Evolutionary conservation across 2,113 vertebrate genomes (phyloP), one percentile per base, ranked within the genome.

Genomic region (Lipotes vexillifer): DNA sequence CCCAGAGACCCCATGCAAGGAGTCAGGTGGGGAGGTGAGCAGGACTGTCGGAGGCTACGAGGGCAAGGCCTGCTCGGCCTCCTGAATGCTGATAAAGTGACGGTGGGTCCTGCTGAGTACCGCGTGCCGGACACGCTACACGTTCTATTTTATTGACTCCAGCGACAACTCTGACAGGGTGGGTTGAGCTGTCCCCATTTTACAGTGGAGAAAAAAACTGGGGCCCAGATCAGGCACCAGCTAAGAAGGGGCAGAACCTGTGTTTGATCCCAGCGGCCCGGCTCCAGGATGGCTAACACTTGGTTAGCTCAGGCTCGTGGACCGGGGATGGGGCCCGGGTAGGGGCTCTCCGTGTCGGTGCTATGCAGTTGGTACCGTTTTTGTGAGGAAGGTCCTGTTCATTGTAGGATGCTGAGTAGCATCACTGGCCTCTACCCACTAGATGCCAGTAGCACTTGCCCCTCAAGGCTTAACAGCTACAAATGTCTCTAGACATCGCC

Each of bases 91-190:
- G 13, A 10, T 18, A 12, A 11, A 23, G 3, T 5, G 66, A 46
- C 61, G 33, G 2, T 1, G 31, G 36, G 21, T 33, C 17, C 38
- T 21, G 25, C 6, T 36, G 11, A 21, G 7, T 12, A 10, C 59
- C 11, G 0, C 0, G 8, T 14, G 57, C 46, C 38, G 27, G 27
- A 38, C 1, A 15, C 31, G 25, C 12, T 0, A 2, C 6, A 20
- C 0, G 1, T 31, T 44, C 25, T 7, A 5, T 36, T 71, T 59
- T 44, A 1, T 25, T 44, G 23, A 65, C 36, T 44, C 18, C 15
- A 33, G 59, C 0, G 44, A 72, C 20, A 23, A 49, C 13, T 52
- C 89, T 57, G 65, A 25, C 61, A 44, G 31, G 80, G 81, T 14
- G 46, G 84, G 55, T 38, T 38, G 8, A 18, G 74, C 20, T 4